Percentiles rank a stretch among this genome's conserved stretches.
Conservation (phyloP, 2,888 invertebrate species). For the Neoitamus cyanurus region DNA sequence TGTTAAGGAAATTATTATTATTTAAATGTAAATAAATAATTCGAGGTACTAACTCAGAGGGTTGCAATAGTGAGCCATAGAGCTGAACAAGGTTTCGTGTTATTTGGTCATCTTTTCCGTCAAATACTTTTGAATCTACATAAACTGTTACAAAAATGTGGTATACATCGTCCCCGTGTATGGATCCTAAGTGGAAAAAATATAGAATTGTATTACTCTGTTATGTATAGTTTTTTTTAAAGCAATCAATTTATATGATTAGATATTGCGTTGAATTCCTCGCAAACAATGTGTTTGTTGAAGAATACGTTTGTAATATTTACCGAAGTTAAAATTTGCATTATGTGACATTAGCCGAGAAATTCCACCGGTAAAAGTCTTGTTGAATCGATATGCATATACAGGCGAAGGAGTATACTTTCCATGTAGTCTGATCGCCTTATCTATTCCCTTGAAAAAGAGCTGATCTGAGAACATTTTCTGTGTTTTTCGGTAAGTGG, state of each 20-base stretch:
- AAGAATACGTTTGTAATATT: conserved; percentile 55
- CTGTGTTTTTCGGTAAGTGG: conserved; percentile 63
- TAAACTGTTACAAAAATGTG: background rate
- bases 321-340: conserved; percentile 68
- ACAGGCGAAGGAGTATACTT: conserved; percentile 70
- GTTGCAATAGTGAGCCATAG: background rate
- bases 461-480: conserved; percentile 75
- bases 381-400: conserved; percentile 75
- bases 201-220: too few species aligned
- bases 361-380: conserved; percentile 71
- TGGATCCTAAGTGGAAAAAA: background rate
- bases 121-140: background rate
- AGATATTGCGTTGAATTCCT: too few species aligned
- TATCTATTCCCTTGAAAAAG: conserved; percentile 72
- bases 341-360: conserved; percentile 69
- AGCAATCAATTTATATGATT: too few species aligned
- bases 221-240: too few species aligned
- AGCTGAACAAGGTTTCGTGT: background rate
- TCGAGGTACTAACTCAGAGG: background rate
- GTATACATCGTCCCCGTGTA: conserved; percentile 54
- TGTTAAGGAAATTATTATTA: background rate
- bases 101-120: background rate
- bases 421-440: conserved; percentile 71
- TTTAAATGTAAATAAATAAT: background rate
- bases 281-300: background rate